A percentile compares a stretch with the other conserved stretches of the same genome.
Evolutionary conservation across 1,140 invertebrate species (phyloP).

Genomic region (Vollenhovia emeryi): DNA sequence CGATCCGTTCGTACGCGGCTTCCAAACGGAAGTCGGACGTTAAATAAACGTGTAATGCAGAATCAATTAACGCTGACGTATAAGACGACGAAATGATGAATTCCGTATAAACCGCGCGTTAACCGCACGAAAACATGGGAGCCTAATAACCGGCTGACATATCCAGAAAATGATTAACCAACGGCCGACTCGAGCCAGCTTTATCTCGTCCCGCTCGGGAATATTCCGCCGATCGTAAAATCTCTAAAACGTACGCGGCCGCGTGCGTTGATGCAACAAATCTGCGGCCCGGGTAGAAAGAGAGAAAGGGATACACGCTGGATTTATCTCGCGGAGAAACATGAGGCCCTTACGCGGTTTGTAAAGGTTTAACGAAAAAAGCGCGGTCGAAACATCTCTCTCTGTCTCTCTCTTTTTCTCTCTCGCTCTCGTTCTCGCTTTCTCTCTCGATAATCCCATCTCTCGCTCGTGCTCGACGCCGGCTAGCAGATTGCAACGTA

Average conservation of each 20-base stretch:
- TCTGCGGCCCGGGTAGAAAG: not conserved
- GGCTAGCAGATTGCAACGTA: constrained; percentile 28
- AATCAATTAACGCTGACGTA: not conserved
- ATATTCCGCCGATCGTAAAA: constrained; percentile 20
- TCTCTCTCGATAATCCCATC: constrained; percentile 26
- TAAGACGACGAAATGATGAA: not conserved
- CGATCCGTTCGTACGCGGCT: not conserved
- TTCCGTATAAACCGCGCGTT: not conserved
- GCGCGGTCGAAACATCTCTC: constrained; percentile 15
- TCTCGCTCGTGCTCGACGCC: constrained; percentile 1
- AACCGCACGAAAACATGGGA: not conserved
- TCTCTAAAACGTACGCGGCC: constrained; percentile 3
- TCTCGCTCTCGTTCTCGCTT: not conserved
- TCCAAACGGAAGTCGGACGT: constrained; percentile 9
- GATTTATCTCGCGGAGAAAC: constrained; percentile 32
- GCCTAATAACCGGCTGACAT: not conserved
- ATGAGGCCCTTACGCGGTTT: not conserved
- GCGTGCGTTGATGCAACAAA: constrained; percentile 35
- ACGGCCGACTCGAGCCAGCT: not conserved
- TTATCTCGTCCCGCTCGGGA: constrained; percentile 14
- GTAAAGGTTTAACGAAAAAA: constrained; percentile 39
- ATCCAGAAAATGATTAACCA: constrained; percentile 40
- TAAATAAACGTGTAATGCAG: not conserved
- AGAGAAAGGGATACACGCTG: not conserved
- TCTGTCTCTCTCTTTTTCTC: not conserved